These are phyloP conservation scores for Drosophila siamana DNA, from an alignment of 2,888 invertebrate species.

Conservation along the genomic window DNA sequence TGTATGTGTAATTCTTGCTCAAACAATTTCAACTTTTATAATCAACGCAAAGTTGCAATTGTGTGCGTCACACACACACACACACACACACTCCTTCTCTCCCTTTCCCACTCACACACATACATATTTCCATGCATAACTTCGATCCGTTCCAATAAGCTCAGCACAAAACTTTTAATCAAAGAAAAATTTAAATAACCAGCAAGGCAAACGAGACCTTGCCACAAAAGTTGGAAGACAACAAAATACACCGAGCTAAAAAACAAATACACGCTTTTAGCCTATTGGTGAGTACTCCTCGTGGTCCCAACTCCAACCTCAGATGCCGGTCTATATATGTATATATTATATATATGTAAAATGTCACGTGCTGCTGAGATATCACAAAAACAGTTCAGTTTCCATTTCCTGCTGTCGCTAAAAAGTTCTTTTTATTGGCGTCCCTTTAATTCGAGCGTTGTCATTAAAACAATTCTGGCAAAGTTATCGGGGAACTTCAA, in stretches of 20 bases:
- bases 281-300: slow-evolving; percentile 33
- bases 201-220: background rate
- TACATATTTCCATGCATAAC: background rate
- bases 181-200: background rate
- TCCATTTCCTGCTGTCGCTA: no score
- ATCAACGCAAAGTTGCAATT: slow-evolving; percentile 11
- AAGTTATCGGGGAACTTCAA: no score
- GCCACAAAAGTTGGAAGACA: background rate
- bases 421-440: no score
- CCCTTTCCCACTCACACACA: background rate
- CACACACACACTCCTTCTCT: background rate
- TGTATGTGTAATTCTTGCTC: slow-evolving; percentile 3
- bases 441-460: no score
- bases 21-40: slow-evolving; percentile 11
- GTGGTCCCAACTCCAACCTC: background rate
- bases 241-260: background rate
- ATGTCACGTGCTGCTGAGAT: background rate
- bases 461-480: no score
- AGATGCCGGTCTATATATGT: slow-evolving; percentile 2
- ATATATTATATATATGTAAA: no score
- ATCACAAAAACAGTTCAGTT: no score
- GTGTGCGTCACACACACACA: slow-evolving; percentile 1
- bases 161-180: background rate
- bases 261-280: background rate
- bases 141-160: slow-evolving; percentile 6